A percentile compares a stretch with the other conserved stretches of the same genome.
Evolutionary conservation across 2,888 invertebrate genomes (phyloP).

Genomic region (Meandrusa payeni): DNA sequence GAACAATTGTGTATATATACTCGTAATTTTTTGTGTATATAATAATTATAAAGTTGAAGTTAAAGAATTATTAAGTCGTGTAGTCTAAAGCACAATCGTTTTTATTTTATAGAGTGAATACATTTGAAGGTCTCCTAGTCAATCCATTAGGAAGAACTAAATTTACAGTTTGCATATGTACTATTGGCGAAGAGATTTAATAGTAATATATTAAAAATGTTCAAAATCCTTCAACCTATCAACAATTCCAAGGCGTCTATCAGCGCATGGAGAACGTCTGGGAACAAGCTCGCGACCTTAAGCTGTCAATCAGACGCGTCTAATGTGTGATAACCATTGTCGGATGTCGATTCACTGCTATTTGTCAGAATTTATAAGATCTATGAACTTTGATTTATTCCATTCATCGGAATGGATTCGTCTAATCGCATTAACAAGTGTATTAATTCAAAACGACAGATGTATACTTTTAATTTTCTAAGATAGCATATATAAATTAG

Average conservation of each 20-base stretch:
- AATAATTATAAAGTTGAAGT: no score
- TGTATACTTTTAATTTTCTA: no score
- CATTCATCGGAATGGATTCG: neutral
- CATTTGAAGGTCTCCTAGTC: no score
- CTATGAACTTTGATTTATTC: neutral
- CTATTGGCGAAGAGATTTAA: no score
- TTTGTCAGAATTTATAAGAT: slow-evolving; percentile 1
- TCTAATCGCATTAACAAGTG: slow-evolving; percentile 8
- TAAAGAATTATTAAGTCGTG: no score
- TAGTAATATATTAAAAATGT: neutral
- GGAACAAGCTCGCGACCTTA: slow-evolving; percentile 33
- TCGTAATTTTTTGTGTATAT: no score
- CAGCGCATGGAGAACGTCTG: slow-evolving; percentile 25
- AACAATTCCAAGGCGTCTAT: slow-evolving; percentile 6
- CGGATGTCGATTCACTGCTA: neutral
- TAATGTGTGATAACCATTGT: slow-evolving; percentile 6
- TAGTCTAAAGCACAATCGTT: no score
- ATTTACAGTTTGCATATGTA: no score
- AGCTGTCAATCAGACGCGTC: slow-evolving; percentile 30
- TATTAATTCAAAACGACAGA: slow-evolving; percentile 4
- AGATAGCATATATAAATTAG: no score
- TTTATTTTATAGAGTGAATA: no score
- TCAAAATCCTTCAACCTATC: slow-evolving; percentile 12
- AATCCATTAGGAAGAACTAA: no score
- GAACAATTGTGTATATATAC: no score